These are phyloP conservation scores for Lytechinus pictus DNA, from an alignment of 35 echinoderm and acorn worm species.

Conservation along the genomic window DNA sequence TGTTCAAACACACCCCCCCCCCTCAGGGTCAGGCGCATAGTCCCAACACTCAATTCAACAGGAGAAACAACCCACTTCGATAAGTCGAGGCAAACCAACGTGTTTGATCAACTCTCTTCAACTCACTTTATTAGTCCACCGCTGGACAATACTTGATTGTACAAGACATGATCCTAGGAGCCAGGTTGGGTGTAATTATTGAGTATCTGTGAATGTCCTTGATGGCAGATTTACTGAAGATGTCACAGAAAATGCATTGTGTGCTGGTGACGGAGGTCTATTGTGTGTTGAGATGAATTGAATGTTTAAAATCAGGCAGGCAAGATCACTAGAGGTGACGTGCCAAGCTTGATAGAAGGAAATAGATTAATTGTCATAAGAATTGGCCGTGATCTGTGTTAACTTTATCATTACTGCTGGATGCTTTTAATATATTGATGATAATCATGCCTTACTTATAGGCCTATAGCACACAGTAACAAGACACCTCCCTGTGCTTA, in stretches of 20 bases:
- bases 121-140: not conserved
- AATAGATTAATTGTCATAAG: not conserved
- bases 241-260: not conserved
- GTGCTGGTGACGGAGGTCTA: not conserved
- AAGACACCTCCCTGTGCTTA: too few relatives aligned
- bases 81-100: not conserved
- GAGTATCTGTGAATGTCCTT: conserved; percentile 21
- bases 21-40: not conserved
- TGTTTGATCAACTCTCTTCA: not conserved
- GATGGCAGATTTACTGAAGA: not conserved
- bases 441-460: too few relatives aligned
- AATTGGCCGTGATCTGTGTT: not conserved
- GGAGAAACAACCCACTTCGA: not conserved
- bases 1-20: not conserved
- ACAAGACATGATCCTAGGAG: not conserved
- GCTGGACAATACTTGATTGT: not conserved
- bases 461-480: too few relatives aligned
- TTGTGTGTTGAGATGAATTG: not conserved
- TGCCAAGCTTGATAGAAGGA: not conserved
- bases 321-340: not conserved
- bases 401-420: too few relatives aligned
- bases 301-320: not conserved
- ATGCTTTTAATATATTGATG: too few relatives aligned
- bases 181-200: not conserved
- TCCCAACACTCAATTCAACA: not conserved